Conservation (phyloP, 92 coral and sea anemone species). For the Bergia sp. region DNA sequence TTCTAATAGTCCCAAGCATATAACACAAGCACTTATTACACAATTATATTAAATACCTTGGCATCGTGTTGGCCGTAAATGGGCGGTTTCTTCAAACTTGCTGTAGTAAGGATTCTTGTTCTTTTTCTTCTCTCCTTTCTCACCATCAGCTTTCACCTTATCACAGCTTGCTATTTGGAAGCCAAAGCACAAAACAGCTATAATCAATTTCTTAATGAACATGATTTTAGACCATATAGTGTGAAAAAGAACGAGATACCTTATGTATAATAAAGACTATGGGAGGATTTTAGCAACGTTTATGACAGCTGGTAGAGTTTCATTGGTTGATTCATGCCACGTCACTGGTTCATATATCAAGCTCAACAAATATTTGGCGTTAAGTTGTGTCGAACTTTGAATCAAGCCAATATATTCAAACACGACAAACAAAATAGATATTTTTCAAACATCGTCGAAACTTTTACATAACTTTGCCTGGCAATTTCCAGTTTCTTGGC, state of each 20-base stretch:
- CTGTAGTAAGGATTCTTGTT: slow-evolving; percentile 82
- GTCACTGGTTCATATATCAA: neutral
- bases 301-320: slow-evolving; percentile 11
- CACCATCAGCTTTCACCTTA: neutral
- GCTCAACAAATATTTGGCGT: neutral
- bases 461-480: too few species aligned
- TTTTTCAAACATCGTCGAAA: too few species aligned
- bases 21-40: neutral
- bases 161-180: neutral
- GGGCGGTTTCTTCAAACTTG: slow-evolving; percentile 80
- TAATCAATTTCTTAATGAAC: neutral
- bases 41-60: slow-evolving; percentile 64
- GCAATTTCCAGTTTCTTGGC: too few species aligned
- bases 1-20: neutral
- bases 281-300: neutral
- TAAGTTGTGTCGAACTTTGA: too few species aligned
- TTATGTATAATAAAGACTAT: neutral
- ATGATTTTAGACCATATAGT: neutral
- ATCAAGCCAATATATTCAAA: too few species aligned
- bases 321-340: slow-evolving; percentile 13
- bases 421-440: too few species aligned
- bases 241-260: neutral
- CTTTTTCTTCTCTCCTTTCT: slow-evolving; percentile 43
- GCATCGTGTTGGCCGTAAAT: slow-evolving; percentile 85
- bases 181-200: neutral